These are phyloP conservation scores for sheep (Ovis aries) DNA, from an alignment of 2,113 vertebrate species.

Conservation along the genomic window ARS-UI_Ramb_v3.0 NC_056057.1:20724001-20724500, in stretches of 20 bases:
- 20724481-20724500: background rate
- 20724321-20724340: background rate
- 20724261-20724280: background rate
- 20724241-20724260: background rate
- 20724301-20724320: background rate
- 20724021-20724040: background rate
- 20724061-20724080: background rate
- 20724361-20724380: background rate
- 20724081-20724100: background rate
- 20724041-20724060: background rate
- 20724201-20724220: background rate
- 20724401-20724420: slow-evolving; percentile 16
- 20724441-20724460: background rate
- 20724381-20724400: background rate
- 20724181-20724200: background rate
- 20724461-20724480: background rate
- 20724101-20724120: background rate
- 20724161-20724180: background rate
- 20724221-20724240: background rate
- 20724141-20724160: background rate
- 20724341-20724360: background rate
- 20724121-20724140: background rate
- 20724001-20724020: background rate
- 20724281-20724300: background rate
- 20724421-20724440: background rate